These are phyloP conservation scores for Glossosoma conforme DNA, from an alignment of 1,140 invertebrate species.

Conservation along the genomic window DNA sequence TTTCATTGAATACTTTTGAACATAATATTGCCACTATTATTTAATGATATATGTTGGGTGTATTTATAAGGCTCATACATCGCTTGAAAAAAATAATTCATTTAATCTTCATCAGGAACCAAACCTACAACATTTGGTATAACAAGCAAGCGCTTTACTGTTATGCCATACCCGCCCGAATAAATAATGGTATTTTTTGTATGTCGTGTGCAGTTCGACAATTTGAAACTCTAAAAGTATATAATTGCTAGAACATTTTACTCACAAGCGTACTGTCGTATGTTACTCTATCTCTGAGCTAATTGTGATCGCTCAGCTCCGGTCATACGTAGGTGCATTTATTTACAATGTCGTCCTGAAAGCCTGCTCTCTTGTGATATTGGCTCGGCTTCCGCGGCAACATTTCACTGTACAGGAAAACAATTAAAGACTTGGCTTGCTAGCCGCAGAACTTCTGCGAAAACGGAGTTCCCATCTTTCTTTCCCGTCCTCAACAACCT, in stretches of 20 bases:
- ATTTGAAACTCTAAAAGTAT: no score
- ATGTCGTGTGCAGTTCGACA: no score
- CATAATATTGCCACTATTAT: no score
- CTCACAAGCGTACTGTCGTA: no score
- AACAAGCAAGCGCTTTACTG: neutral
- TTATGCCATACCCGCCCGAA: neutral
- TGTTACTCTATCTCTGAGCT: no score
- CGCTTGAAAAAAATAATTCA: neutral
- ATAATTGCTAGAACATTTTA: no score
- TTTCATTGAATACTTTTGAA: no score
- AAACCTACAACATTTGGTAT: conserved; percentile 10
- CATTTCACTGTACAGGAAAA: conserved; percentile 37
- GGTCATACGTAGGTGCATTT: conserved; percentile 14
- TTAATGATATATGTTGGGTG: no score
- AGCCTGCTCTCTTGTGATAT: conserved; percentile 16
- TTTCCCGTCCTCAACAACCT: neutral
- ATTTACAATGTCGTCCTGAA: conserved; percentile 23
- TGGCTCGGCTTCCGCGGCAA: conserved; percentile 22
- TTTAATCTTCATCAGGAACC: conserved; percentile 3
- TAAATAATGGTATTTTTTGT: no score
- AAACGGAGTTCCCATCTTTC: conserved; percentile 11
- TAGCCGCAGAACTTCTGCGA: conserved; percentile 25
- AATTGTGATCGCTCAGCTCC: no score
- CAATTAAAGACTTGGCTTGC: conserved; percentile 42
- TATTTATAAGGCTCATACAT: no score